Conservation (phyloP, 2,797 vertebrate species). For the Parauchenoglanis ngamensis region DNA sequence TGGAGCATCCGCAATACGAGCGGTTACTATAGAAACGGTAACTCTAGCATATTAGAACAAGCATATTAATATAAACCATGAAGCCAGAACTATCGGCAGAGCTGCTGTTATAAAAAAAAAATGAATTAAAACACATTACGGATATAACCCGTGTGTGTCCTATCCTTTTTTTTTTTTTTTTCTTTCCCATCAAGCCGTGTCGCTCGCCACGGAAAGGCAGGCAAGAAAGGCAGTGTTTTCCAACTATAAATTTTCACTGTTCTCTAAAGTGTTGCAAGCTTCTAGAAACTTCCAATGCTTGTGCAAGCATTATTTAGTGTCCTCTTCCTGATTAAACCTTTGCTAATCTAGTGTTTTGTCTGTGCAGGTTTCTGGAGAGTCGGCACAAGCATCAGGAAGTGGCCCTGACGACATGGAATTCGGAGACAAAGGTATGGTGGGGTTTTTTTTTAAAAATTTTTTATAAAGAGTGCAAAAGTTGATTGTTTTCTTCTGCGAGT, state of each 20-base stretch:
- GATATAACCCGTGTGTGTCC: neutral
- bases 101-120: neutral
- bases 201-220: neutral
- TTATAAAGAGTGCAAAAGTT: neutral
- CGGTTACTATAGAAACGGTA: neutral
- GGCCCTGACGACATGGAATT: conserved; percentile 77
- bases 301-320: neutral
- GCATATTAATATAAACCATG: neutral
- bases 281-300: neutral
- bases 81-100: neutral
- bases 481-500: conserved; percentile 11
- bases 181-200: too few relatives aligned
- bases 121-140: neutral
- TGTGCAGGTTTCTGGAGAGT: conserved; percentile 75
- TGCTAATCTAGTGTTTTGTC: conserved; percentile 51
- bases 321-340: neutral
- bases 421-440: conserved; percentile 58
- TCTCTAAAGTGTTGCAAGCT: neutral
- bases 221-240: neutral
- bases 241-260: neutral
- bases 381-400: conserved; percentile 62
- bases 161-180: too few relatives aligned
- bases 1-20: neutral
- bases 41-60: neutral
- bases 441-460: too few relatives aligned